phyloP scores from a whole-genome alignment of 2,797 vertebrate species.

The Acrossocheilus fasciatus region DNA sequence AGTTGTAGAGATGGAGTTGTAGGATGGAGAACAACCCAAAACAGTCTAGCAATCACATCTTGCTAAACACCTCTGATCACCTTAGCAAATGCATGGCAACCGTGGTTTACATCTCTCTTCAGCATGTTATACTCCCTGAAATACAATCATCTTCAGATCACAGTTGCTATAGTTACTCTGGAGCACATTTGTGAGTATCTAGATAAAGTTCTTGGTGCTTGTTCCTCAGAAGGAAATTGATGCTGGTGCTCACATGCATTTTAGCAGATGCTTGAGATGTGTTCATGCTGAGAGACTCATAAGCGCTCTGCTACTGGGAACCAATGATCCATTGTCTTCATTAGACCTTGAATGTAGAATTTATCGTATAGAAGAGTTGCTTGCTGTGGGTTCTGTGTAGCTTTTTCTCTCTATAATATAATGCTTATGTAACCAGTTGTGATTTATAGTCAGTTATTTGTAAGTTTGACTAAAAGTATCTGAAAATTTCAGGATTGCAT shows the following conservation, averaged over 20 bases:
- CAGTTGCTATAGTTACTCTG: constrained; percentile 43
- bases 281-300: constrained; percentile 26
- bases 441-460: neutral
- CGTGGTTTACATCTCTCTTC: neutral
- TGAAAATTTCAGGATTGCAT: neutral
- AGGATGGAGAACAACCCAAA: neutral
- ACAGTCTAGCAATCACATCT: neutral
- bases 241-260: constrained; percentile 24
- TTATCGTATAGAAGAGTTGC: neutral
- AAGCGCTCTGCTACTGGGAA: neutral
- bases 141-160: constrained; percentile 19
- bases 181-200: constrained; percentile 28
- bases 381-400: neutral
- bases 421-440: neutral
- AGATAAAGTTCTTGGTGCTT: constrained; percentile 50
- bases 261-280: constrained; percentile 54
- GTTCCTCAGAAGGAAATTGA: constrained; percentile 13
- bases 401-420: neutral
- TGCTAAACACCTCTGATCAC: neutral
- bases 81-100: constrained; percentile 6
- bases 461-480: neutral
- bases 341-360: neutral
- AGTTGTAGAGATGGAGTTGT: neutral
- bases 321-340: constrained; percentile 18
- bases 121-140: constrained; percentile 21